A percentile compares a stretch with the other conserved stretches of the same genome.
Conservation (phyloP, 2,797 vertebrate species). For the Margarornis squamiger region DNA sequence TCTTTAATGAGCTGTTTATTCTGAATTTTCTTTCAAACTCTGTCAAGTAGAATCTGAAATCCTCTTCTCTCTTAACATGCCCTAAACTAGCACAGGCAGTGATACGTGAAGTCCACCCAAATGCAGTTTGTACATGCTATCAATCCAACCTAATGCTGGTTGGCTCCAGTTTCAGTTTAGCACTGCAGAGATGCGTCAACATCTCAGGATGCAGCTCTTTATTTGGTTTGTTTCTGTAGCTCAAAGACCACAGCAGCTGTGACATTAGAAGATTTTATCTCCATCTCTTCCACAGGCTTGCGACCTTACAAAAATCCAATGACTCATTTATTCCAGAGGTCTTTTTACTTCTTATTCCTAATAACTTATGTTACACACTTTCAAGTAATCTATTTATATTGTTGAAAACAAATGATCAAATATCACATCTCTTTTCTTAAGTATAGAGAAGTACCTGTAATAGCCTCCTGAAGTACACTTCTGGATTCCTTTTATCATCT, state of each 20-base stretch:
- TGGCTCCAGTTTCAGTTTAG: neutral
- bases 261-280: neutral
- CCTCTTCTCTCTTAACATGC: neutral
- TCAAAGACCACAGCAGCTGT: neutral
- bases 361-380: neutral
- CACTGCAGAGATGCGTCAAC: neutral
- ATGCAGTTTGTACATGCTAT: neutral
- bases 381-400: neutral
- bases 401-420: neutral
- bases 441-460: constrained; percentile 81
- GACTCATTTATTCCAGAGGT: neutral
- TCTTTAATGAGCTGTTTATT: constrained; percentile 51
- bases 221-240: neutral
- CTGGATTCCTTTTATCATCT: constrained; percentile 98
- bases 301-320: neutral
- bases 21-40: constrained; percentile 50
- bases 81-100: constrained; percentile 6
- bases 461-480: constrained; percentile 88
- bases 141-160: neutral
- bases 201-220: neutral
- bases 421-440: neutral
- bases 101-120: neutral
- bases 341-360: neutral
- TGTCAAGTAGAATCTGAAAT: constrained; percentile 43
- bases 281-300: neutral